Percentiles rank a stretch among this genome's conserved stretches.
Conservation (phyloP, 2,797 vertebrate species). For the Cyprinella venusta region DNA sequence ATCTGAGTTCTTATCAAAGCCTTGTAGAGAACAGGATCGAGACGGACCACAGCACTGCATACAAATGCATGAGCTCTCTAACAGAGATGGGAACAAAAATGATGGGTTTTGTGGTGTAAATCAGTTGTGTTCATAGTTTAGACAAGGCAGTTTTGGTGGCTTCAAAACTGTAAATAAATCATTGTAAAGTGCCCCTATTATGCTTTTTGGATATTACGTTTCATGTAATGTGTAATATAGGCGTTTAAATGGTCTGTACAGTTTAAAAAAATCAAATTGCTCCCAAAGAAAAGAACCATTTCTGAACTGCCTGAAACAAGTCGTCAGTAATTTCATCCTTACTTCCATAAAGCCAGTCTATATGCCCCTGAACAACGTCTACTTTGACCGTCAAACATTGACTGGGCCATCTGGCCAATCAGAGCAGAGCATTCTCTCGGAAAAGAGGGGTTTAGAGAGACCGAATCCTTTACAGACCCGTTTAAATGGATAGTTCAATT, state of each 20-base stretch:
- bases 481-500: background rate
- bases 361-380: too few relatives aligned
- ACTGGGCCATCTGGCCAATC: background rate
- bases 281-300: background rate
- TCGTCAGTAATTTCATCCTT: too few relatives aligned
- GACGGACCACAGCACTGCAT: slow-evolving; percentile 81
- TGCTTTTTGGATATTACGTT: background rate
- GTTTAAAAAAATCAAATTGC: background rate
- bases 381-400: background rate
- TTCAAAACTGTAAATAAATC: background rate
- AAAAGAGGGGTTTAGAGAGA: background rate
- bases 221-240: background rate
- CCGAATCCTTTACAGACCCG: background rate
- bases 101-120: background rate
- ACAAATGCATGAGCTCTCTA: slow-evolving; percentile 79
- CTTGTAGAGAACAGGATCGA: slow-evolving; percentile 72
- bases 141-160: background rate
- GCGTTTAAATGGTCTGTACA: background rate
- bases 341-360: background rate
- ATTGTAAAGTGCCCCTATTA: background rate
- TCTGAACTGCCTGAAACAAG: too few relatives aligned
- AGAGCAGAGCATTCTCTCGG: background rate
- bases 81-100: slow-evolving; percentile 32
- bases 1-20: slow-evolving; percentile 71
- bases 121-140: background rate